phyloP scores from a whole-genome alignment of 2,113 vertebrate species.

The Oryzias celebensis region DNA sequence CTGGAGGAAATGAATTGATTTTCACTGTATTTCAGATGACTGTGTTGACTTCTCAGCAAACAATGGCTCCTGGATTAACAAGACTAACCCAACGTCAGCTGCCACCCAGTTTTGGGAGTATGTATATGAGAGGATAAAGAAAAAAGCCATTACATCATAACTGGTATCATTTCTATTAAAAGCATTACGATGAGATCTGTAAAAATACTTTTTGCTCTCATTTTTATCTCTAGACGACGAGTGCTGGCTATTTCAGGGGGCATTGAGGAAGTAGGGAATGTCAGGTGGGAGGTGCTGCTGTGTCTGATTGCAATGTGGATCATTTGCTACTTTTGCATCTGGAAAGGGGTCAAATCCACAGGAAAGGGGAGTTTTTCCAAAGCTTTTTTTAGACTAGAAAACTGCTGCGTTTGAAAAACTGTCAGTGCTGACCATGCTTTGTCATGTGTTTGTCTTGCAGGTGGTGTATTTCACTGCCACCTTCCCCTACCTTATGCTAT shows the following conservation, averaged over 20 bases:
- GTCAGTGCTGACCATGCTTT: neutral
- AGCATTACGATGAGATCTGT: neutral
- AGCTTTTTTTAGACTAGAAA: neutral
- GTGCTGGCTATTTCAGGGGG: conserved; percentile 86
- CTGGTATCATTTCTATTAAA: neutral
- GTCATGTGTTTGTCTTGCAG: conserved; percentile 34
- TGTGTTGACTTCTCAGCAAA: conserved; percentile 55
- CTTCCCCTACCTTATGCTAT: conserved; percentile 76
- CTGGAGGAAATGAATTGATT: too few relatives aligned
- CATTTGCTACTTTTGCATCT: conserved; percentile 92
- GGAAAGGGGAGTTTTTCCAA: conserved; percentile 84
- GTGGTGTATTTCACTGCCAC: conserved; percentile 82
- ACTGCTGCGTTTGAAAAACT: neutral
- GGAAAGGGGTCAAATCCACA: conserved; percentile 93
- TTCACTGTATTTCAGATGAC: conserved; percentile 38
- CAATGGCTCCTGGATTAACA: conserved; percentile 49
- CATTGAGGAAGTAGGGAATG: conserved; percentile 84
- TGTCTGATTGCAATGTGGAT: conserved; percentile 87
- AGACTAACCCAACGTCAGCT: conserved; percentile 53
- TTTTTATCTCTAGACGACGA: conserved; percentile 71
- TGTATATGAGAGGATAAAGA: conserved; percentile 1
- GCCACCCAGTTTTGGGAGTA: conserved; percentile 79
- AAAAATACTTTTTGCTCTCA: neutral
- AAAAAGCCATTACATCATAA: neutral
- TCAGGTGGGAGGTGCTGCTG: conserved; percentile 87